phyloP scores from a whole-genome alignment of 1,140 invertebrate species.

The Hycleus cichorii region DNA sequence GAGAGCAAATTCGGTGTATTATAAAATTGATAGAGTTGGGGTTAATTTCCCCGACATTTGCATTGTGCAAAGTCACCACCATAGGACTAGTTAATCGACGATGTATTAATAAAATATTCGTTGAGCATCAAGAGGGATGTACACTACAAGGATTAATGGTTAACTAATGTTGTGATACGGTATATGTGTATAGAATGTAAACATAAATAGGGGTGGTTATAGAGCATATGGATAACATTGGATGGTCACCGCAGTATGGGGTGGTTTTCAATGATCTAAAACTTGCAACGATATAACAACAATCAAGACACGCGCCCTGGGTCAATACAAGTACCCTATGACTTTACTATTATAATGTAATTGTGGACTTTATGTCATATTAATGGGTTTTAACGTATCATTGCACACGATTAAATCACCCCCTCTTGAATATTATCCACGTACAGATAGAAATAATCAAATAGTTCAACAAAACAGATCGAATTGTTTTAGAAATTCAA shows the following conservation, averaged over 20 bases:
- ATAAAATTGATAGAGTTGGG: too few relatives aligned
- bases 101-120: slow-evolving; percentile 18
- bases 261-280: not conserved
- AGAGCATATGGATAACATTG: slow-evolving; percentile 16
- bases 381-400: slow-evolving; percentile 23
- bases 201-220: slow-evolving; percentile 20
- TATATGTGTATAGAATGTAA: slow-evolving; percentile 24
- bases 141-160: slow-evolving; percentile 23
- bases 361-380: slow-evolving; percentile 22
- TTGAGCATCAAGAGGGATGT: slow-evolving; percentile 7
- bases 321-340: slow-evolving; percentile 17
- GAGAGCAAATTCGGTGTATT: too few relatives aligned
- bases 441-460: too few relatives aligned
- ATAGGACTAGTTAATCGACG: slow-evolving; percentile 1
- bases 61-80: too few relatives aligned
- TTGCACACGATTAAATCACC: slow-evolving; percentile 4
- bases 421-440: too few relatives aligned
- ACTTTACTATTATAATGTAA: slow-evolving; percentile 22
- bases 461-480: too few relatives aligned
- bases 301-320: slow-evolving; percentile 18
- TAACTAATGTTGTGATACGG: slow-evolving; percentile 27
- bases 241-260: not conserved
- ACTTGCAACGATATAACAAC: not conserved
- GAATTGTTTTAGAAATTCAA: too few relatives aligned
- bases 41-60: too few relatives aligned